These are phyloP conservation scores for Torymus tubicola DNA, from an alignment of 2,888 invertebrate species.

Conservation along the genomic window DNA sequence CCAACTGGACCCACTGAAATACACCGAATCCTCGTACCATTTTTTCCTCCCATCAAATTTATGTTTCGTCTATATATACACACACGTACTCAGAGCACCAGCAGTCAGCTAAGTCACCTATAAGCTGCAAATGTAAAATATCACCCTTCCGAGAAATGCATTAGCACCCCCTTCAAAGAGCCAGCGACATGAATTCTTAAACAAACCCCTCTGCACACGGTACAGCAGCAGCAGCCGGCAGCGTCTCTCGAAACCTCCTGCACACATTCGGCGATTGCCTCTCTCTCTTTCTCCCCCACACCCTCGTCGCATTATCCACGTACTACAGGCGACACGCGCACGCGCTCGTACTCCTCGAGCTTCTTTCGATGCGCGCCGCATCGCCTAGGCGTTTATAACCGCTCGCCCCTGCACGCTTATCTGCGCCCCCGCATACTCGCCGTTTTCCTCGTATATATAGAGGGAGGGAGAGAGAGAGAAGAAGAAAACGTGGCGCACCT, in stretches of 20 bases:
- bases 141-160: slow-evolving; percentile 47
- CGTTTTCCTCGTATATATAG: background rate
- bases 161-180: slow-evolving; percentile 46
- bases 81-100: no score
- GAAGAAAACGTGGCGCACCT: slow-evolving; percentile 23
- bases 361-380: slow-evolving; percentile 28
- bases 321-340: slow-evolving; percentile 4
- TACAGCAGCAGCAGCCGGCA: background rate
- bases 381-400: slow-evolving; percentile 30
- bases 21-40: no score
- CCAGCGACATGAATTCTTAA: slow-evolving; percentile 46
- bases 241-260: slow-evolving; percentile 14
- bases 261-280: slow-evolving; percentile 1
- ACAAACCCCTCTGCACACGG: slow-evolving; percentile 1
- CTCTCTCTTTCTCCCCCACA: background rate
- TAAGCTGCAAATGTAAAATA: slow-evolving; percentile 9
- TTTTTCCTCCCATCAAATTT: no score
- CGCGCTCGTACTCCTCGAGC: background rate
- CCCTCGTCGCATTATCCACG: background rate
- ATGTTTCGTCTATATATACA: no score
- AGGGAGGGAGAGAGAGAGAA: background rate
- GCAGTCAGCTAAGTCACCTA: background rate
- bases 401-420: slow-evolving; percentile 14
- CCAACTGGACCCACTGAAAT: no score
- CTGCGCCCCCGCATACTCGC: background rate